Percentiles rank a stretch among this genome's conserved stretches.
These are phyloP conservation scores for Lycophotia porphyrea DNA, from an alignment of 2,888 invertebrate genomes.

Conservation along the genomic window DNA sequence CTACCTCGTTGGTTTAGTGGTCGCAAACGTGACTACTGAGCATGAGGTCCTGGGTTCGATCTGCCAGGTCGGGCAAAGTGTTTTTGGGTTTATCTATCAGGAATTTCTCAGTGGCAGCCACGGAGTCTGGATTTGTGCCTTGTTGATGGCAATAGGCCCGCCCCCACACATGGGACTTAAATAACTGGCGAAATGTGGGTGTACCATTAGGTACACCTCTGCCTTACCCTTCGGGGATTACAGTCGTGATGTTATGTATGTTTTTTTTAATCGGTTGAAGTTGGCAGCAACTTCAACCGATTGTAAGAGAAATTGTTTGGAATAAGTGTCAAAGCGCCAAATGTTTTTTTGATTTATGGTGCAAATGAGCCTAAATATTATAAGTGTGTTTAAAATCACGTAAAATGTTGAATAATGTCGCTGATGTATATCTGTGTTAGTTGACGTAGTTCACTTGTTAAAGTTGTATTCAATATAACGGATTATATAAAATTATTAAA, in stretches of 20 bases:
- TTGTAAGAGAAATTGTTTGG: background rate
- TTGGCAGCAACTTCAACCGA: background rate
- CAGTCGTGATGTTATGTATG: background rate
- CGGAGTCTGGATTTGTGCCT: too few species aligned
- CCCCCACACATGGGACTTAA: too few species aligned
- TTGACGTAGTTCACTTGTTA: conserved; percentile 72
- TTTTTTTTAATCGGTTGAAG: too few species aligned
- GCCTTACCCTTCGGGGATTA: background rate
- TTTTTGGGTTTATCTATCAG: too few species aligned
- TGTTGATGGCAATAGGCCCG: too few species aligned
- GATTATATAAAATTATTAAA: conserved; percentile 52
- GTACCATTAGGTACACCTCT: background rate
- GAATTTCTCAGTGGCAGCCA: too few species aligned
- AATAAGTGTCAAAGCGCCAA: too few species aligned
- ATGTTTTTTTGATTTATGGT: background rate
- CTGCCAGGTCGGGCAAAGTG: background rate
- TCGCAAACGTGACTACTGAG: background rate
- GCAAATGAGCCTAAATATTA: background rate
- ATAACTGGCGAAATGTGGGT: background rate
- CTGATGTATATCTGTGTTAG: conserved; percentile 67
- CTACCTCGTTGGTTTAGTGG: background rate
- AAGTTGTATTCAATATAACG: conserved; percentile 71
- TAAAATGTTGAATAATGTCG: conserved; percentile 43
- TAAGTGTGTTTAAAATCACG: conserved; percentile 38
- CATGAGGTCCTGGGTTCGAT: background rate